Conservation (phyloP, 2,888 invertebrate species). For the Eupithecia abbreviata region DNA sequence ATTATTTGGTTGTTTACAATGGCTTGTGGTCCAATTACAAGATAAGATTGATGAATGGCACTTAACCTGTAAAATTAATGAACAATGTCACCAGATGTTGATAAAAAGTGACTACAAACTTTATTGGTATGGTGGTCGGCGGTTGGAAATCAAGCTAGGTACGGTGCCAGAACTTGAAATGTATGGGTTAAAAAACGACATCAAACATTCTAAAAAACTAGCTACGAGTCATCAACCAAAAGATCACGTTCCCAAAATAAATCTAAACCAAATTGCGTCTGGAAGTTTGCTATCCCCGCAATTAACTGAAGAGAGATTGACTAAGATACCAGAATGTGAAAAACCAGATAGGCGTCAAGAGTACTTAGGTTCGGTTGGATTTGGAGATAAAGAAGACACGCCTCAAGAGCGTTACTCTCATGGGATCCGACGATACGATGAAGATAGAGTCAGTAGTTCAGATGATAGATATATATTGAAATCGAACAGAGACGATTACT, state of each 20-base stretch:
- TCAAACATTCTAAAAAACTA: not conserved
- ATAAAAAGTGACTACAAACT: not conserved
- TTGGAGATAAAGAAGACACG: not conserved
- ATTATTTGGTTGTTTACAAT: not conserved
- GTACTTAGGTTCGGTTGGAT: not conserved
- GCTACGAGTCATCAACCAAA: not conserved
- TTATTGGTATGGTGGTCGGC: constrained; percentile 1
- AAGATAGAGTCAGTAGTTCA: not conserved
- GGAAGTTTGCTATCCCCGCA: not conserved
- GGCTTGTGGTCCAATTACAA: not conserved
- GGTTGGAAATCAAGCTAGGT: not conserved
- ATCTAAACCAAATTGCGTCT: not conserved
- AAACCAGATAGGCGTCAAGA: not conserved
- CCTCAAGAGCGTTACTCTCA: not conserved
- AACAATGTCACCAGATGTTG: not conserved
- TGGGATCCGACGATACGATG: not conserved
- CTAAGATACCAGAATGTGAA: not conserved
- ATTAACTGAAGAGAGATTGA: not conserved
- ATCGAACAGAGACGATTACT: not conserved
- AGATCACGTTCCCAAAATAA: not conserved
- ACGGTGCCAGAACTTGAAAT: constrained; percentile 1
- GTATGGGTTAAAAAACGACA: not conserved
- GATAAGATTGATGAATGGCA: not conserved
- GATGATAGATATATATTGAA: not conserved
- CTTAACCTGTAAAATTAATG: not conserved